These are phyloP conservation scores for Festucalex cinctus DNA, from an alignment of 2,113 vertebrate genomes.

Conservation along the genomic window DNA sequence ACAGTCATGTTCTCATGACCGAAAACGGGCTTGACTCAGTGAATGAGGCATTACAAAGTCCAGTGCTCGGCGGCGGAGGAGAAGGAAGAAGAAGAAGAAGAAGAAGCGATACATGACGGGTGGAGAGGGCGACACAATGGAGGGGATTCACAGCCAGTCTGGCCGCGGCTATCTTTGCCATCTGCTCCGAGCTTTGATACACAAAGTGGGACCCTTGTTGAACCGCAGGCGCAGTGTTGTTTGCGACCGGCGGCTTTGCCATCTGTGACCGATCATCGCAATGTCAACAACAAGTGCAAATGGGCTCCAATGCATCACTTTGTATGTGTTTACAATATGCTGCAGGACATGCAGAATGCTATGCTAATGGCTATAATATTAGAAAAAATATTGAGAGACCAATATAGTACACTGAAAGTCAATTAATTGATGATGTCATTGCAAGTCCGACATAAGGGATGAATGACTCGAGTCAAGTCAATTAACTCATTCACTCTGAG, in stretches of 20 bases:
- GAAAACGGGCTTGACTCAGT: constrained; percentile 59
- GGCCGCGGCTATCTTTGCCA: constrained; percentile 57
- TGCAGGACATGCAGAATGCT: neutral
- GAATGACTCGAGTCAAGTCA: too few species aligned
- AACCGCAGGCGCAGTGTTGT: constrained; percentile 40
- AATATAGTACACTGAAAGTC: neutral
- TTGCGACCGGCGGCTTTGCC: constrained; percentile 41
- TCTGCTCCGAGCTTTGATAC: constrained; percentile 68
- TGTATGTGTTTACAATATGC: neutral
- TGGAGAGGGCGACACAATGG: constrained; percentile 55
- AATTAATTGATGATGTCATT: neutral
- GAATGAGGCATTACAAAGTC: constrained; percentile 59
- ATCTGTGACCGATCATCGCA: constrained; percentile 49
- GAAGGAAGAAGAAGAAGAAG: constrained; percentile 6
- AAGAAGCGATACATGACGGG: constrained; percentile 54
- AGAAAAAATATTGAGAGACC: neutral
- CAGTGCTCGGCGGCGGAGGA: constrained; percentile 38
- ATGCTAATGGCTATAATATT: neutral
- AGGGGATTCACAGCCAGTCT: constrained; percentile 59
- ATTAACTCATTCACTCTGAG: too few species aligned
- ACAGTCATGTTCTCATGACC: constrained; percentile 68
- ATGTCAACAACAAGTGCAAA: constrained; percentile 47
- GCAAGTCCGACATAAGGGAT: too few species aligned
- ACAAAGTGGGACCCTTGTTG: constrained; percentile 60
- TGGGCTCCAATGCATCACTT: neutral